Evolutionary conservation across 2,888 invertebrate genomes (phyloP), one percentile per base, ranked within the genome.

Genomic region (Dyspetes luteomarginatus): DNA sequence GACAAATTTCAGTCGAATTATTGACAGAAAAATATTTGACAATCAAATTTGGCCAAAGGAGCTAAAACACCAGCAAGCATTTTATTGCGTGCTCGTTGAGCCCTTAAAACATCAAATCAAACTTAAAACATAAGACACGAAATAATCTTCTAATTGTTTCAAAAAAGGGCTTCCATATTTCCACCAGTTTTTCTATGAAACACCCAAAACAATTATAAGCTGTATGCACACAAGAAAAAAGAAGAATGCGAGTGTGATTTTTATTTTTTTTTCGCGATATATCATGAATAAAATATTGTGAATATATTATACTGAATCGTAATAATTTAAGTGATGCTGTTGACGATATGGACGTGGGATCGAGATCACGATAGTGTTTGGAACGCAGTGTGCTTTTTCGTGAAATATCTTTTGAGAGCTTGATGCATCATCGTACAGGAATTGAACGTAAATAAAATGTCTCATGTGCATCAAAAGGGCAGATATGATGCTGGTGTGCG

Each of bases 371-470:
- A n/a, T 12, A 9, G 7, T 4, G 36, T 36, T 0, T 36, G 7
- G 12, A 36, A 24, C 24, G 67, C 26, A 65, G 36, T 62, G 72
- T 75, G 81, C 81, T 81, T 81, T 36, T 36, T 74, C 48, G 56
- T 56, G 48, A 56, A 22, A 24, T 62, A 12, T 43, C 26, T 67
- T 68, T 68, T 68, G 45, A 73, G 56, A 50, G 81, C 81, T 81
- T 81, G 30, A 22, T 68, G 81, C 79, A 80, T 69, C 75, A 52
- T 68, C 76, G 43, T 69, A 45, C 60, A 67, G 15, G 50, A 67
- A 30, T 48, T 50, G 64, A 26, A 28, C 26, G 64, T 69, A 26
- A 71, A 65, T 41, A 60, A 30, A 78, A 69, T 28, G 43, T 56
- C 71, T 60, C 56, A 64, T 43, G 15, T 50, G 36, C 36, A 50